Base-by-base conservation (phyloP, 2,113 vertebrate genomes). In the Loxodonta africana region DNA sequence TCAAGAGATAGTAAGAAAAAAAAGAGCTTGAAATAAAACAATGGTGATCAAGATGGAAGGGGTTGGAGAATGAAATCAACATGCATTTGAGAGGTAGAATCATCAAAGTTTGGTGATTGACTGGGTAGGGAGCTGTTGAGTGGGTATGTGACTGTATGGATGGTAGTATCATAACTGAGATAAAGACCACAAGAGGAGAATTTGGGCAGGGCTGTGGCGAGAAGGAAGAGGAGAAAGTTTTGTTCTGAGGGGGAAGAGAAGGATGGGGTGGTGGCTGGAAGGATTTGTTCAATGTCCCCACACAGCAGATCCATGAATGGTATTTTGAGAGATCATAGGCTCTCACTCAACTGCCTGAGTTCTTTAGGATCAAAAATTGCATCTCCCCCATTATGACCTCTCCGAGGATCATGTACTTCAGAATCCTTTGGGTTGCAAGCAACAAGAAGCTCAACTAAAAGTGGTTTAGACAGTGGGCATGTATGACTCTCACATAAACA, bases 211-310 rank as follows among this genome's bases (percentile, higher is more conserved):
- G 3, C 6, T 14, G 25, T 62, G 60, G 6, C 20, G 25, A 28
- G 41, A 65, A n/a, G 21, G 3, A 1, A 15, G 4, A 2, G 1
- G 65, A 46, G 57, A 53, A 57, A n/a, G 12, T 0, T 25, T 28
- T 83, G 25, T 37, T 21, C 8, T 71, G n/a, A 37, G 57, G 28
- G 21, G 46, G 73, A 65, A 41, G 25, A 20, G 63, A 51, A 20
- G 41, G 48, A 2, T 0, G 23, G 18, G 5, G 71, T 1, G 23
- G 86, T 9, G 5, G 2, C 46, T 11, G 23, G 41, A 65, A 74
- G 41, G 46, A 3, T 57, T 9, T 51, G 33, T 71, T 87, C 37
- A 6, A 18, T 20, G 62, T 21, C 77, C 89, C 20, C 8, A 15
- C 71, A 57, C 3, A 53, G 28, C n/a, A 67, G 41, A 17, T 33